Percentiles rank a stretch among this genome's conserved stretches.
These are phyloP conservation scores for Caenorhabditis brenneri DNA, from an alignment of 1,140 invertebrate genomes.

Conservation along the genomic window DNA sequence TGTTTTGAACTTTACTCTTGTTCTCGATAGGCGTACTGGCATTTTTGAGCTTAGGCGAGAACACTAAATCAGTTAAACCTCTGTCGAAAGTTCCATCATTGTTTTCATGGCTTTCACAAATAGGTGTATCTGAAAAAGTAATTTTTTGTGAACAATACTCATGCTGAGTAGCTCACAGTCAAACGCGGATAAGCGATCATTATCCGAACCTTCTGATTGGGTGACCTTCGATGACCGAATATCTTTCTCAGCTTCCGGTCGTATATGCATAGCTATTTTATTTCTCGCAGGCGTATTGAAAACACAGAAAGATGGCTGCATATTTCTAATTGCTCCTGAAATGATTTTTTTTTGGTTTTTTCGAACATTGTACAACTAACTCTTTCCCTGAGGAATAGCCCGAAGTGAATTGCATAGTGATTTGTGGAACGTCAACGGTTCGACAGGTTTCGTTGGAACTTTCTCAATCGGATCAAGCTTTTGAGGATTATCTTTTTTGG, in stretches of 20 bases:
- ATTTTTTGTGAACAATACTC: neutral
- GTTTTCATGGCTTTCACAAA: neutral
- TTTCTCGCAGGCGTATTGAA: neutral
- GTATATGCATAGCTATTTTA: neutral
- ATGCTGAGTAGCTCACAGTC: neutral
- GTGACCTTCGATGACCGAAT: no score
- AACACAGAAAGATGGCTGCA: neutral
- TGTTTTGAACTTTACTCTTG: neutral
- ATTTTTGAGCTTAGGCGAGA: neutral
- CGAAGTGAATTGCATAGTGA: neutral
- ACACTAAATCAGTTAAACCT: neutral
- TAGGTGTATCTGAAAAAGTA: neutral
- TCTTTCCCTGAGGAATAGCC: neutral
- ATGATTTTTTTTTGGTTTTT: neutral
- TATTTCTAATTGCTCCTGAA: neutral
- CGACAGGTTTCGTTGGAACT: neutral
- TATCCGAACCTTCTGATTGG: neutral
- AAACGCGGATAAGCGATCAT: neutral
- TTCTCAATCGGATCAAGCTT: neutral
- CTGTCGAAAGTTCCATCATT: neutral
- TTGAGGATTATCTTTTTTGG: neutral
- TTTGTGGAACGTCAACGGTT: neutral
- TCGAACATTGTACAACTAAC: neutral
- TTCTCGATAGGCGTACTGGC: conserved; percentile 1
- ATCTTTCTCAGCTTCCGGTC: no score